Evolutionary conservation across 2,113 vertebrate species (phyloP), one percentile per base, ranked within the genome.

Genomic region (Nymphicus hollandicus): DNA sequence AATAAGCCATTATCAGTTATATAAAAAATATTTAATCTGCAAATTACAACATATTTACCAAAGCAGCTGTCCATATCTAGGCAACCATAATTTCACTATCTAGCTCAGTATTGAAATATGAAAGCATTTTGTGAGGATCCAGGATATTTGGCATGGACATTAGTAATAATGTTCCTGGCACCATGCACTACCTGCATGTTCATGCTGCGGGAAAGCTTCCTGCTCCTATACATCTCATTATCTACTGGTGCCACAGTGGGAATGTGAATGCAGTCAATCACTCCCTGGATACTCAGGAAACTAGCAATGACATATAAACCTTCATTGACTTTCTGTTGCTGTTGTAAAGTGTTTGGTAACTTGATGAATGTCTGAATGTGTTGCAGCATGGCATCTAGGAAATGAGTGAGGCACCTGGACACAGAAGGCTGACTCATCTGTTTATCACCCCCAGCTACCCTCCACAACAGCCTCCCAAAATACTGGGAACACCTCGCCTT

Each of bases 151-250:
- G 94, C 73, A 76, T 74, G 85, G 77, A 86, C 79, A 70, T 49
- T 50, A 91, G 95, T 92, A 89, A 89, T 53, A 92, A 94, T 49
- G 89, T 73, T 88, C 82, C 95, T 80, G 86, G 96, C 91, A 88
- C 49, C 72, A 47, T 13, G 35, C 49, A 37, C 92, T 88, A 86
- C 92, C 89, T 95, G 81, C 95, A 81, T 37, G 22, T 74, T 96
- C 46, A 28, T 74, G 81, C 83, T 85, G 86, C 22, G 78, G 92
- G 88, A 96, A 96, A 72, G 76, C 81, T 91, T 94, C 94, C 92
- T 93, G 83, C 88, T 91, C 95, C 95, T 84, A 76, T 96, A 95
- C 90, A 94, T 89, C 93, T 97, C 96, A 97, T 97, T 97, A 96
- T 97, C 93, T 92, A 78, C 95, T 81, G 83, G 93, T 80, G 84